phyloP scores from a whole-genome alignment of 2,888 invertebrate species.

The Tipula unca region DNA sequence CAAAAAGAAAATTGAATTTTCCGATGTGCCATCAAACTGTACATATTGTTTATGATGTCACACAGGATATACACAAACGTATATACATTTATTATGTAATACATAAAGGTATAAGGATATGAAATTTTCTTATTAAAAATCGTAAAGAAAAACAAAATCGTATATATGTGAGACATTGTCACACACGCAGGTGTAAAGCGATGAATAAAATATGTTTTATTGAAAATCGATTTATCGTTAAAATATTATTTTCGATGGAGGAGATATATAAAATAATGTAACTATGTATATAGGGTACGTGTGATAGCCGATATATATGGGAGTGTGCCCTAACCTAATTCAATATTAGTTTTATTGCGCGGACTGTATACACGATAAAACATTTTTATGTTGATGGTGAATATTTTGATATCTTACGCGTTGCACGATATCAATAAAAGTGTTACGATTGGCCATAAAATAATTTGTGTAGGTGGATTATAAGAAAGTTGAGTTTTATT shows the following conservation, averaged over 20 bases:
- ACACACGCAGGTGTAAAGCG: neutral
- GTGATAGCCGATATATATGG: neutral
- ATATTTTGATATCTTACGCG: neutral
- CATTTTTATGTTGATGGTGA: neutral
- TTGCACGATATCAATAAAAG: neutral
- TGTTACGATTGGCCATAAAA: neutral
- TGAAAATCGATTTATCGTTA: neutral
- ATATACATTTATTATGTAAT: too few species aligned
- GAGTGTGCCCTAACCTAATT: neutral
- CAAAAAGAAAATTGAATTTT: neutral
- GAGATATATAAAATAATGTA: neutral
- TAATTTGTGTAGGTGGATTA: neutral
- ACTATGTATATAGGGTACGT: neutral
- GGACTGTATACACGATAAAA: neutral
- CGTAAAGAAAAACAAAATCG: neutral
- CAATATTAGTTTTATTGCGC: neutral
- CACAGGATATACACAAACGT: neutral
- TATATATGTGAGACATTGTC: neutral
- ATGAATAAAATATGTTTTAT: neutral
- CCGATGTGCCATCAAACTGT: neutral
- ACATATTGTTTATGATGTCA: neutral
- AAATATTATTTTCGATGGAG: neutral
- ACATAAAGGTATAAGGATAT: neutral
- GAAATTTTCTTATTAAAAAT: neutral
- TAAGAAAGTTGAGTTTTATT: neutral